Conservation (phyloP, 2,797 vertebrate species). For the Thripadectes ignobilis region DNA sequence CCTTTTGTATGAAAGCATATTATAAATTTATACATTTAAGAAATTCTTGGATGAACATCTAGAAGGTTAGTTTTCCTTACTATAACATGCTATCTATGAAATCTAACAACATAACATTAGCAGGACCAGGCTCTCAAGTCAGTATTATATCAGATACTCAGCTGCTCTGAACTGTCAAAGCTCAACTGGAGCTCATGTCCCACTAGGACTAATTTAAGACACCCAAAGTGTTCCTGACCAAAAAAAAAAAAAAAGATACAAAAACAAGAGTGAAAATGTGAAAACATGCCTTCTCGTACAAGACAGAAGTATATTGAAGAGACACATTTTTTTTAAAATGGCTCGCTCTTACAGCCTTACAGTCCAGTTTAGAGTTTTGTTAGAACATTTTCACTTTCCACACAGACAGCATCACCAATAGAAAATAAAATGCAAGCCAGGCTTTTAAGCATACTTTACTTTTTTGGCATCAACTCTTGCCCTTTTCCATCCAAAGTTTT, state of each 20-base stretch:
- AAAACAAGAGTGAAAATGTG: background rate
- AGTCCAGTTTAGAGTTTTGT: background rate
- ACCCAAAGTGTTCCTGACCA: background rate
- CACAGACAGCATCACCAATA: background rate
- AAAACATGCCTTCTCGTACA: background rate
- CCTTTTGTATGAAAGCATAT: background rate
- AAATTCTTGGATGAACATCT: background rate
- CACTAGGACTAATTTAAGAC: background rate
- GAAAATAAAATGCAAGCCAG: conserved; percentile 6
- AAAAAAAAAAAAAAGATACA: background rate
- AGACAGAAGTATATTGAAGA: background rate
- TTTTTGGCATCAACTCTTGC: background rate
- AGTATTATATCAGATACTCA: background rate
- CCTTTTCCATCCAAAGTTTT: background rate
- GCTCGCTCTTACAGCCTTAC: background rate
- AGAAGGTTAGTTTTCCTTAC: background rate
- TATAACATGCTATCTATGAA: background rate
- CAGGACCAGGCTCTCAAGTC: background rate
- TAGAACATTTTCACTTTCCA: background rate
- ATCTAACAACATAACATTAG: background rate
- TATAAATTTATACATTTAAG: background rate
- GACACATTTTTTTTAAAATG: background rate
- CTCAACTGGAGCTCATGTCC: background rate
- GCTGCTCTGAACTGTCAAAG: background rate
- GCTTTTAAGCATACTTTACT: background rate